Percentiles rank a stretch among this genome's conserved stretches.
Evolutionary conservation across 1,140 invertebrate genomes (phyloP).

Genomic region (Daktulosphaira vitifoliae): DNA sequence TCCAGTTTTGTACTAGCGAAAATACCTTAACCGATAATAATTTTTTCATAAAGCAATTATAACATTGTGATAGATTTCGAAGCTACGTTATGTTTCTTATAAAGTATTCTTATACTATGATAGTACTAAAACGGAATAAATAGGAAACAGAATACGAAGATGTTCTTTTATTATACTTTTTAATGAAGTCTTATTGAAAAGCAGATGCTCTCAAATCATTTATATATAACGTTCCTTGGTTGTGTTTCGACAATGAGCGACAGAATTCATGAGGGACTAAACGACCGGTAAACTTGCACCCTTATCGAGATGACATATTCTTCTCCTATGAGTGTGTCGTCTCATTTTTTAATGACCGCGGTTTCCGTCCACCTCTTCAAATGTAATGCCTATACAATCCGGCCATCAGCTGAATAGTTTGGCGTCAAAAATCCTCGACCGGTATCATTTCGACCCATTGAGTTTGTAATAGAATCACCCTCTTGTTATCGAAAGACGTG

Average conservation of each 20-base stretch:
- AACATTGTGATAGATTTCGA: too few relatives aligned
- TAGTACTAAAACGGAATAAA: too few relatives aligned
- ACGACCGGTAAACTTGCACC: background rate
- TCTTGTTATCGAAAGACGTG: background rate
- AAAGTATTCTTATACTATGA: too few relatives aligned
- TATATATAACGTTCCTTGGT: too few relatives aligned
- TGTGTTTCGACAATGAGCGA: slow-evolving; percentile 2
- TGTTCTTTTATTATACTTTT: too few relatives aligned
- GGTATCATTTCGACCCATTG: slow-evolving; percentile 24
- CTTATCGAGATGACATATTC: background rate
- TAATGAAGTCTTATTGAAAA: too few relatives aligned
- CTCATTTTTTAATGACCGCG: slow-evolving; percentile 25
- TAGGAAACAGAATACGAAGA: too few relatives aligned
- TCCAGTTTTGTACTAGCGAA: too few relatives aligned
- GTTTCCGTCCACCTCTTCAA: slow-evolving; percentile 1
- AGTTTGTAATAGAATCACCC: background rate
- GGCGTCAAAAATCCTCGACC: slow-evolving; percentile 28
- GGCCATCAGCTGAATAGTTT: background rate
- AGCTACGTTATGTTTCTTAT: too few relatives aligned
- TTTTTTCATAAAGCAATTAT: too few relatives aligned
- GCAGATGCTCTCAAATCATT: too few relatives aligned
- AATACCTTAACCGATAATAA: too few relatives aligned
- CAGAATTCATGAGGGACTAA: slow-evolving; percentile 11
- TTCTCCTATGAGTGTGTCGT: background rate
- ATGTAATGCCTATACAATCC: slow-evolving; percentile 6